Evolutionary conservation across 2,888 invertebrate genomes (phyloP).

Genomic region (Caenorhabditis japonica): DNA sequence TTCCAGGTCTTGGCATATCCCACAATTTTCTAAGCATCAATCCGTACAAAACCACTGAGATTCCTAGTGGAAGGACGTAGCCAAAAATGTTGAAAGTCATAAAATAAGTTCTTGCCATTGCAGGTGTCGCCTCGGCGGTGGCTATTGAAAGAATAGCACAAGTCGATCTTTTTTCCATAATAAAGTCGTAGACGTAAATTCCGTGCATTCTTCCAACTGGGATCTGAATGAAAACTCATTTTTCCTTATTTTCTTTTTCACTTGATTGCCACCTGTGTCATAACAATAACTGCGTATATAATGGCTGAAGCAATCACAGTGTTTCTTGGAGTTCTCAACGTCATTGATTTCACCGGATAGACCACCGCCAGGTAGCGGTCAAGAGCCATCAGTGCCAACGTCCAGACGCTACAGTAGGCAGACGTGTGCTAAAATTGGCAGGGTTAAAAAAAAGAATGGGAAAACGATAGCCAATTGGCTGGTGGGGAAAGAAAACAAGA

Average conservation of each 20-base stretch:
- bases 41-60: conserved; percentile 90
- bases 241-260: background rate
- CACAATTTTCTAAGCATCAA: conserved; percentile 90
- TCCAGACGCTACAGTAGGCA: conserved; percentile 93
- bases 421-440: conserved; percentile 83
- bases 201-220: conserved; percentile 66
- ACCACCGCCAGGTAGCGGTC: conserved; percentile 93
- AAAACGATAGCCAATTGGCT: conserved; percentile 23
- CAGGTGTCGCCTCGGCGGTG: conserved; percentile 61
- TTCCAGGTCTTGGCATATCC: conserved; percentile 79
- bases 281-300: conserved; percentile 69
- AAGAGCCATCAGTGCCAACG: conserved; percentile 91
- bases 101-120: conserved; percentile 78
- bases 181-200: conserved; percentile 69
- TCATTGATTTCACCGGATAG: conserved; percentile 84
- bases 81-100: conserved; percentile 89
- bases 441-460: background rate
- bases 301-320: conserved; percentile 66
- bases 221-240: conserved; percentile 63
- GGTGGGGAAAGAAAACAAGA: background rate
- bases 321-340: conserved; percentile 69
- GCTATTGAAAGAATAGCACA: conserved; percentile 74
- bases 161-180: conserved; percentile 70
- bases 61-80: conserved; percentile 88
- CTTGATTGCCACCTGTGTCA: conserved; percentile 62